A percentile compares a stretch with the other conserved stretches of the same genome.
Conservation (phyloP, 2,888 invertebrate genomes). For the Coelopa pilipes region DNA sequence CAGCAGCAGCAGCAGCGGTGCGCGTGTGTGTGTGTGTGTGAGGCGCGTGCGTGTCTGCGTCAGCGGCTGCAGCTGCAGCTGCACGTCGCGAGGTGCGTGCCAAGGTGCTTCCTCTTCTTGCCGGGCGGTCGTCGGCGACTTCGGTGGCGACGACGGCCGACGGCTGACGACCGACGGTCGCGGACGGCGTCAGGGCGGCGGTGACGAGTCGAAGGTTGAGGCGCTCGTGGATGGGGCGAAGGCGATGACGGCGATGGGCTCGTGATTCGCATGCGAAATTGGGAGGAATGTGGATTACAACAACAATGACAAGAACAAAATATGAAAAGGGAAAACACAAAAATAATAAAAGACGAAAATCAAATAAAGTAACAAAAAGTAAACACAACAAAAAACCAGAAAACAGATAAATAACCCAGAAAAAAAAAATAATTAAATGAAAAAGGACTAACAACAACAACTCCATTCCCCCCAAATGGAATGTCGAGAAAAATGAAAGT, state of each 20-base stretch:
- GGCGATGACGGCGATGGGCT: not conserved
- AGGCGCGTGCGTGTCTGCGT: not conserved
- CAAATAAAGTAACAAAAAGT: no score
- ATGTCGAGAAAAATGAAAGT: no score
- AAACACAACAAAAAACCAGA: no score
- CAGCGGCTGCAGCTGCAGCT: slow-evolving; percentile 20
- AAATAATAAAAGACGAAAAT: not conserved
- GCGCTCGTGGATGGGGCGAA: not conserved
- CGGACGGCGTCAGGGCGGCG: not conserved
- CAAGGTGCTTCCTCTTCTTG: slow-evolving; percentile 10
- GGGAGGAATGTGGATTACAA: no score
- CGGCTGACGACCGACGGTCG: no score
- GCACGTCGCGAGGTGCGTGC: slow-evolving; percentile 8
- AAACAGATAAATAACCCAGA: no score
- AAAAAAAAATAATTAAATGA: no score
- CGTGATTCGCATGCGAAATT: not conserved
- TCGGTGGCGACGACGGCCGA: not conserved
- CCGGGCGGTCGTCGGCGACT: not conserved
- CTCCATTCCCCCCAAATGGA: no score
- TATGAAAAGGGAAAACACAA: not conserved
- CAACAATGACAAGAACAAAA: not conserved
- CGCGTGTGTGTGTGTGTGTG: not conserved
- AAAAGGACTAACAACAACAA: no score
- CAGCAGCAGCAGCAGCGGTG: not conserved
- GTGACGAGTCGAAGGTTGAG: no score